Conservation (phyloP, 2,113 vertebrate genomes). For the Bufo bufo region DNA sequence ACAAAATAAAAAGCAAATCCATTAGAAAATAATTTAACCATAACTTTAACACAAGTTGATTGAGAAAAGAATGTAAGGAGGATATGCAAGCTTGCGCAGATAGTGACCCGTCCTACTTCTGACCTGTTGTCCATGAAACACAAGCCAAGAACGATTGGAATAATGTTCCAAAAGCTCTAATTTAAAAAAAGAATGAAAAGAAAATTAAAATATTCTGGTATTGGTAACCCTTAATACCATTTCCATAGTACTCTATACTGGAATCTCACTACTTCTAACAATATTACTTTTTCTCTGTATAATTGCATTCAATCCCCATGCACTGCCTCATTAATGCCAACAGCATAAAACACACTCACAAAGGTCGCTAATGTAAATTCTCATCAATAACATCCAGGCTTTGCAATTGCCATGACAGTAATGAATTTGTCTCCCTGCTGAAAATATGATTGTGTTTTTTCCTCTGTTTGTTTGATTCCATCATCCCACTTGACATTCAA, state of each 20-base stretch:
- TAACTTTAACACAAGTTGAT: too few species aligned
- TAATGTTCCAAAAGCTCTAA: too few species aligned
- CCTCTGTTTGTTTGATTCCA: constrained; percentile 46
- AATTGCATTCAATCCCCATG: neutral
- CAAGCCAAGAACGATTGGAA: too few species aligned
- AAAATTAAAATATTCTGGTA: neutral
- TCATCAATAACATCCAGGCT: constrained; percentile 23
- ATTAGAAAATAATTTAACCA: too few species aligned
- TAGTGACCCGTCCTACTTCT: too few species aligned
- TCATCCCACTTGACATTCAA: constrained; percentile 42
- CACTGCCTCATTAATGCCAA: constrained; percentile 34
- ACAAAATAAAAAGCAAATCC: too few species aligned
- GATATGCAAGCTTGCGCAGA: too few species aligned
- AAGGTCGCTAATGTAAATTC: constrained; percentile 38
- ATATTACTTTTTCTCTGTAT: neutral
- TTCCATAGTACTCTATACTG: neutral
- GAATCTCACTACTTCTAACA: neutral
- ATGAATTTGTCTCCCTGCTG: constrained; percentile 42
- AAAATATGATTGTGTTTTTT: constrained; percentile 43
- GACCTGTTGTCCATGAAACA: too few species aligned
- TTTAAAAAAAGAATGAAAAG: neutral
- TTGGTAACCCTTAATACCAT: neutral
- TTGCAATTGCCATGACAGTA: constrained; percentile 30
- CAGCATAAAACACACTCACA: neutral
- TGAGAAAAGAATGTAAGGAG: too few species aligned